Percentiles rank a stretch among this genome's conserved stretches.
phyloP scores from a whole-genome alignment of 1,140 invertebrate genomes.

The Leptinotarsa undecemlineata region DNA sequence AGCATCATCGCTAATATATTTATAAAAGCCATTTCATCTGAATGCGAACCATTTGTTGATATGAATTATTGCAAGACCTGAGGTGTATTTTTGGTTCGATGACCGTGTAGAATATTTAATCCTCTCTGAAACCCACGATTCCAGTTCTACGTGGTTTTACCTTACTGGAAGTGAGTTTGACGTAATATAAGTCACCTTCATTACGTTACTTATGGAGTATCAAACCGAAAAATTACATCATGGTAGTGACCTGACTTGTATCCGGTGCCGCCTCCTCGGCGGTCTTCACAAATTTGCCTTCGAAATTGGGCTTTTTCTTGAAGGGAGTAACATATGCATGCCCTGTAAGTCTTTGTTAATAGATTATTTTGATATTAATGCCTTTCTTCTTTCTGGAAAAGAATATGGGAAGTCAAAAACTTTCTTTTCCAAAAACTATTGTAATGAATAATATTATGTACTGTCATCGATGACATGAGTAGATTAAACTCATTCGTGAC shows the following conservation, averaged over 20 bases:
- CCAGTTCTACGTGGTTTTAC: not conserved
- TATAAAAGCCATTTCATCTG: slow-evolving; percentile 6
- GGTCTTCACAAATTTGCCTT: too few species aligned
- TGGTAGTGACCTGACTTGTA: not conserved
- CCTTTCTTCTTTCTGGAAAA: too few species aligned
- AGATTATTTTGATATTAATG: too few species aligned
- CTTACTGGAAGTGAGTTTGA: not conserved
- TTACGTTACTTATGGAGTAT: not conserved
- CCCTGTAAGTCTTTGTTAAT: too few species aligned
- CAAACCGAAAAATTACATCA: not conserved
- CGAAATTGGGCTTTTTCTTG: too few species aligned
- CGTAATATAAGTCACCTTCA: not conserved
- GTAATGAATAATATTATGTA: too few species aligned
- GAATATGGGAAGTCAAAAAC: too few species aligned
- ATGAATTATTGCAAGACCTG: not conserved
- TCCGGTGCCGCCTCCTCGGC: not conserved
- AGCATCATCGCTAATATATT: slow-evolving; percentile 3
- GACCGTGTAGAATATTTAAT: slow-evolving; percentile 3
- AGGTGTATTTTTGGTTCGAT: slow-evolving; percentile 8
- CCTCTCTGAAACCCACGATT: not conserved
- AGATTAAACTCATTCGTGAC: too few species aligned
- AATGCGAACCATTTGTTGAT: slow-evolving; percentile 2
- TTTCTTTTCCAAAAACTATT: too few species aligned
- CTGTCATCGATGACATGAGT: too few species aligned
- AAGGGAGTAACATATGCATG: too few species aligned